Evolutionary conservation across 2,113 vertebrate genomes (phyloP).

Genomic region (Philantomba maxwellii): DNA sequence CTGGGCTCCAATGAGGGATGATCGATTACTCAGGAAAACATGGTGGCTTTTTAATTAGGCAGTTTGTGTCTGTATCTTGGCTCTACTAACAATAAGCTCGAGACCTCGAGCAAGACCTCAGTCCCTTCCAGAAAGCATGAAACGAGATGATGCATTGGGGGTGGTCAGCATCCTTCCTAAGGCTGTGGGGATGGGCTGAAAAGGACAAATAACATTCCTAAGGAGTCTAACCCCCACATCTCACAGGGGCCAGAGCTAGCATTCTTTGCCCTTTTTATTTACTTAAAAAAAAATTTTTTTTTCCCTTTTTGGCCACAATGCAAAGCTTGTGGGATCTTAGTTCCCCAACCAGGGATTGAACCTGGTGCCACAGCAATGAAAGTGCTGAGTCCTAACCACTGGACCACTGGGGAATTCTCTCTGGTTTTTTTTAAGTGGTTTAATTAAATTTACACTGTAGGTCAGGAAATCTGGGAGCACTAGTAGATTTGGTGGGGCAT

Average conservation of each 20-base stretch:
- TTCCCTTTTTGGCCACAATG: rapidly evolving
- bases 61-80: too few species aligned
- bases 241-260: not conserved
- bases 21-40: not conserved
- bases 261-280: not conserved
- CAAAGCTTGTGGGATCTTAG: not conserved
- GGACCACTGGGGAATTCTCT: not conserved
- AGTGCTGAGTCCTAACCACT: not conserved
- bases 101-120: not conserved
- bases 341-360: not conserved
- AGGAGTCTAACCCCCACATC: not conserved
- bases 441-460: not conserved
- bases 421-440: not conserved
- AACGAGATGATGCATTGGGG: not conserved
- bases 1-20: not conserved
- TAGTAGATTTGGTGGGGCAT: not conserved
- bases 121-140: not conserved
- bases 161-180: not conserved
- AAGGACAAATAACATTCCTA: not conserved
- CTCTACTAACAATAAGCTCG: not conserved
- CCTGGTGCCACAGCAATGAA: not conserved
- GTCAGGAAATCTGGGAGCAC: not conserved
- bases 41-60: not conserved
- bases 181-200: not conserved
- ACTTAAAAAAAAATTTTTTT: not conserved